Conservation (phyloP, 2,797 vertebrate species). For the Parauchenoglanis punctatus region DNA sequence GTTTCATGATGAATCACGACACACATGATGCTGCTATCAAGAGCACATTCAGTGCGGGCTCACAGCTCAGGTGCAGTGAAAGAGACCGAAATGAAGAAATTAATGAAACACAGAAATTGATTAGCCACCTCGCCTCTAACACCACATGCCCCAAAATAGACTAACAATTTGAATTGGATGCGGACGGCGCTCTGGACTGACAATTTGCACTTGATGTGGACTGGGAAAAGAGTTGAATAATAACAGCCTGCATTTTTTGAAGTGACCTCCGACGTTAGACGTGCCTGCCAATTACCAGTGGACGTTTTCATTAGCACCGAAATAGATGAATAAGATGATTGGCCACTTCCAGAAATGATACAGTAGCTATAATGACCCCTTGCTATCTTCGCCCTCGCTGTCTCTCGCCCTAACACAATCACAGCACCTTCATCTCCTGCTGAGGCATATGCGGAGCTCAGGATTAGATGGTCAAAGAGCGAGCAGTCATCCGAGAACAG, state of each 20-base stretch:
- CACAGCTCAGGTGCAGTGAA: slow-evolving; percentile 31
- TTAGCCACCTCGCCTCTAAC: neutral
- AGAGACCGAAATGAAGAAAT: slow-evolving; percentile 42
- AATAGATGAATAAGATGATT: slow-evolving; percentile 62
- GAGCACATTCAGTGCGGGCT: neutral
- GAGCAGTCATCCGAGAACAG: neutral
- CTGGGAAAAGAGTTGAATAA: slow-evolving; percentile 14
- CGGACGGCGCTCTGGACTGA: neutral
- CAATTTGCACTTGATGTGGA: slow-evolving; percentile 15
- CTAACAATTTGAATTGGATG: slow-evolving; percentile 29
- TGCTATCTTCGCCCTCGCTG: slow-evolving; percentile 46
- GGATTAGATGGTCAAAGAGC: slow-evolving; percentile 5
- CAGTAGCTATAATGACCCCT: slow-evolving; percentile 65
- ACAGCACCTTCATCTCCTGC: neutral
- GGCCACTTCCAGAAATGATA: slow-evolving; percentile 66
- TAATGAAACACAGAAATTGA: slow-evolving; percentile 42
- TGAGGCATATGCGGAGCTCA: slow-evolving; percentile 28
- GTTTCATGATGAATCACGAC: neutral
- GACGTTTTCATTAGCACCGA: slow-evolving; percentile 67
- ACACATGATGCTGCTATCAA: neutral
- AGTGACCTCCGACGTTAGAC: neutral
- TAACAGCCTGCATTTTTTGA: slow-evolving; percentile 7
- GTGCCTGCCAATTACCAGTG: slow-evolving; percentile 59
- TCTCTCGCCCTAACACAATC: slow-evolving; percentile 29
- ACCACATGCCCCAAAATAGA: neutral